These are phyloP conservation scores for Tetanocera ferruginea DNA, from an alignment of 2,888 invertebrate genomes.

Conservation along the genomic window DNA sequence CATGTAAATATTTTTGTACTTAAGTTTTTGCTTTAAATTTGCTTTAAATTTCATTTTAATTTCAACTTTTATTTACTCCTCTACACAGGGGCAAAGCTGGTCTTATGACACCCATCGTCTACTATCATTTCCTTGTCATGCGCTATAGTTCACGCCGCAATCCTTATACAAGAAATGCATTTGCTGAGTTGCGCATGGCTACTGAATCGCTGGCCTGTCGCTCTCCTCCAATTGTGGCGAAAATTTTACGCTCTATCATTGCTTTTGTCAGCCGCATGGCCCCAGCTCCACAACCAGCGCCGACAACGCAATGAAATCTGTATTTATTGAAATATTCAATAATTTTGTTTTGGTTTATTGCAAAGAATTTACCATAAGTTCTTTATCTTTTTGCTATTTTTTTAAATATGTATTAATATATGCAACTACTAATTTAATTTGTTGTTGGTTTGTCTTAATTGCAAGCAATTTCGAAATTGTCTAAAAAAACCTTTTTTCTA, in stretches of 20 bases:
- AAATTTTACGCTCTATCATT: conserved; percentile 75
- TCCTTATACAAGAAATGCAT: conserved; percentile 94
- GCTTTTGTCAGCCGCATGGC: conserved; percentile 83
- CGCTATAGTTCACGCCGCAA: conserved; percentile 95
- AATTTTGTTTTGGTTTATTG: background rate
- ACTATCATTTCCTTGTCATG: conserved; percentile 95
- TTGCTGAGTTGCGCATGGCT: conserved; percentile 85
- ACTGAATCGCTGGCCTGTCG: conserved; percentile 80
- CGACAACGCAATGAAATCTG: conserved; percentile 52
- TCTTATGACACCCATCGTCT: conserved; percentile 93
- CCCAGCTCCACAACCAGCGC: conserved; percentile 71
- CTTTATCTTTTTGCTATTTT: background rate
- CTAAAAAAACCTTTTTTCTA: background rate
- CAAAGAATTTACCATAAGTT: background rate
- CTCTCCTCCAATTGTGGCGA: conserved; percentile 78
- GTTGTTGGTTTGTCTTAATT: background rate
- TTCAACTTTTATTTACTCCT: conserved; percentile 36
- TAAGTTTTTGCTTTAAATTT: background rate
- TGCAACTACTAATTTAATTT: background rate
- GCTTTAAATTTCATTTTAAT: background rate
- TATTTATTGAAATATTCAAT: background rate
- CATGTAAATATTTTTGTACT: conserved; percentile 76
- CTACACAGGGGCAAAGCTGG: conserved; percentile 91
- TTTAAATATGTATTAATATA: background rate
- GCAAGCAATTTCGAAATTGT: background rate